These are phyloP conservation scores for Nipponacmea schrenckii DNA, from an alignment of 2,888 invertebrate species.

Conservation along the genomic window DNA sequence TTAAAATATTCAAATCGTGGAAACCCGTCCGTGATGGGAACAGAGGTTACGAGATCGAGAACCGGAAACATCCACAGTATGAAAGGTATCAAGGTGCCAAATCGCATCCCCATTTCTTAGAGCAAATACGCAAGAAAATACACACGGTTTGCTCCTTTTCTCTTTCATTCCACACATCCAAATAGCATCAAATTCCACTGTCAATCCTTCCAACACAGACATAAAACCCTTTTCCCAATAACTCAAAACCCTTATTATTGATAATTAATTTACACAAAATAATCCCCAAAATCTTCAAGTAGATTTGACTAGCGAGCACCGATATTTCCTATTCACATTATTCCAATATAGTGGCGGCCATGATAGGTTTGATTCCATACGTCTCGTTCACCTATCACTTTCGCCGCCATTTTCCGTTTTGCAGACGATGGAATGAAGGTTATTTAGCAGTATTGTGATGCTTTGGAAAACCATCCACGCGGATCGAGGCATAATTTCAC, in stretches of 20 bases:
- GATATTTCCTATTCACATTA: too few species aligned
- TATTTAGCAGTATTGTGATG: background rate
- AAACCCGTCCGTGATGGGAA: background rate
- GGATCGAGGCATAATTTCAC: background rate
- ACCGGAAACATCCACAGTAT: slow-evolving; percentile 1
- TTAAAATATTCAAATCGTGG: slow-evolving; percentile 6
- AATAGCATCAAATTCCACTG: too few species aligned
- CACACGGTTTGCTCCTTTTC: background rate
- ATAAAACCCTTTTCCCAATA: background rate
- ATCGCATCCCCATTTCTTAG: background rate
- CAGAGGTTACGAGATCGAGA: background rate
- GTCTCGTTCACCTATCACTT: background rate
- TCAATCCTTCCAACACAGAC: background rate
- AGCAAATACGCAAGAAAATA: background rate
- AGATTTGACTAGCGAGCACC: too few species aligned
- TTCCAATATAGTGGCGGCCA: too few species aligned
- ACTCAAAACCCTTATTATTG: too few species aligned
- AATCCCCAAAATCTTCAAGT: too few species aligned
- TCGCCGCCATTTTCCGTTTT: slow-evolving; percentile 3
- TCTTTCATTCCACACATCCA: background rate
- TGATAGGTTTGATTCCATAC: too few species aligned
- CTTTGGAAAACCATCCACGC: background rate
- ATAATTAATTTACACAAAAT: too few species aligned
- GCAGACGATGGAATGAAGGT: background rate
- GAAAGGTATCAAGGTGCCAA: background rate